Conservation (phyloP, 2,888 invertebrate species). For the Drosophila antonietae region DNA sequence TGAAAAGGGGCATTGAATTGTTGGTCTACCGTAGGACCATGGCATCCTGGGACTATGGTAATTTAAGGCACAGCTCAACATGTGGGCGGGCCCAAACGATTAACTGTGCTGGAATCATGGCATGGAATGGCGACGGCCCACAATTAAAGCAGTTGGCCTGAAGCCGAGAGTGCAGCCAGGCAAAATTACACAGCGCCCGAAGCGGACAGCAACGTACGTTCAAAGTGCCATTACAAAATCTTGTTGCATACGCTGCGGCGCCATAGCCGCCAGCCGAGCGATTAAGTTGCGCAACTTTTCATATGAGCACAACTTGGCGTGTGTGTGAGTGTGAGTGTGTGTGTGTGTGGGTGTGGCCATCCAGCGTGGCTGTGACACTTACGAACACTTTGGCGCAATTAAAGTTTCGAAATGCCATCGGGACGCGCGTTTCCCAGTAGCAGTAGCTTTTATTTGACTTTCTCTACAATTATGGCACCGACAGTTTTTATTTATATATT, state of each 20-base stretch:
- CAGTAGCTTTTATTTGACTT: conserved; percentile 56
- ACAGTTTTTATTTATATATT: conserved; percentile 11
- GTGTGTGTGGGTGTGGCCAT: background rate
- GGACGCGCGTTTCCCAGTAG: conserved; percentile 38
- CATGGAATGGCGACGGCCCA: background rate
- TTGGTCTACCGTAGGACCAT: background rate
- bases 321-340: background rate
- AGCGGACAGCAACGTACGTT: conserved; percentile 15
- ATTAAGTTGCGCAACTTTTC: conserved; percentile 43
- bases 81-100: conserved; percentile 36
- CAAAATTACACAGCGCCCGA: conserved; percentile 42
- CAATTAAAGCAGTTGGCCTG: conserved; percentile 28
- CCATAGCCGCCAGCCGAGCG: conserved; percentile 32
- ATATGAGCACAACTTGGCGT: conserved; percentile 7
- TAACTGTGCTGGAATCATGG: background rate
- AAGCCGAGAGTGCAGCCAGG: background rate
- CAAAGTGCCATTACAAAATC: conserved; percentile 57
- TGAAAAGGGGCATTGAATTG: conserved; percentile 12
- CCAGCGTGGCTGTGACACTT: conserved; percentile 34
- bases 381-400: conserved; percentile 59
- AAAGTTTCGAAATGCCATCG: conserved; percentile 61
- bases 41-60: conserved; percentile 14
- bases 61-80: conserved; percentile 61
- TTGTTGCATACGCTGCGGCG: conserved; percentile 40
- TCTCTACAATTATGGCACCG: conserved; percentile 55